Evolutionary conservation across 2,797 vertebrate genomes (phyloP).

Genomic region (Muscicapa striata): DNA sequence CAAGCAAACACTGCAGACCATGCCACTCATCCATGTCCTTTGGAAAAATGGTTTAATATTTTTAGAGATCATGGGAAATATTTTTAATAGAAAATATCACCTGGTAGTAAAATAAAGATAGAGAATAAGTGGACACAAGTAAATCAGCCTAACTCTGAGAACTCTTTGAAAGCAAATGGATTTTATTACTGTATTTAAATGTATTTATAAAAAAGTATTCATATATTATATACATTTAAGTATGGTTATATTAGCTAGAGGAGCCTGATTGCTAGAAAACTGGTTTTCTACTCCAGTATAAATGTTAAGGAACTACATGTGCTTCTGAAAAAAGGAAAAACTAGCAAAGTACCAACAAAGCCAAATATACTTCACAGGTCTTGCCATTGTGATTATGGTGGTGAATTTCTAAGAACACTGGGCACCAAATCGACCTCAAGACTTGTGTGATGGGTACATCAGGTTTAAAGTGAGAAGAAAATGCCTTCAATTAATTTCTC

Average conservation of each 20-base stretch:
- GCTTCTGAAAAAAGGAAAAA: not conserved
- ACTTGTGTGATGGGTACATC: not conserved
- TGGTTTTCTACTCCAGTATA: not conserved
- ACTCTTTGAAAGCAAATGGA: not conserved
- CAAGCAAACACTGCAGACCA: not conserved
- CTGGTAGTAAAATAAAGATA: not conserved
- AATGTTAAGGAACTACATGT: not conserved
- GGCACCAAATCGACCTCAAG: not conserved
- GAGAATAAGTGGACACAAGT: not conserved
- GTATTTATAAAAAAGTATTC: not conserved
- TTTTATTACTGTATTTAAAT: not conserved
- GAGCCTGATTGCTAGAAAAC: not conserved
- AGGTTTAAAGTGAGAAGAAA: not conserved
- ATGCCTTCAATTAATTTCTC: not conserved
- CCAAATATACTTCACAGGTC: not conserved
- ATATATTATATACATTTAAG: not conserved
- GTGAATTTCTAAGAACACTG: not conserved
- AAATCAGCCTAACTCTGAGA: not conserved
- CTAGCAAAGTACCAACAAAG: not conserved
- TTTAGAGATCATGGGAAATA: not conserved
- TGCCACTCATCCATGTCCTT: not conserved
- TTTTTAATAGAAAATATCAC: not conserved
- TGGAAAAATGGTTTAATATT: not conserved
- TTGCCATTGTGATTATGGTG: not conserved
- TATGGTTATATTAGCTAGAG: not conserved